Base-by-base conservation (phyloP, 35 echinoderm and acorn worm genomes). In the Hemicentrotus pulcherrimus region DNA sequence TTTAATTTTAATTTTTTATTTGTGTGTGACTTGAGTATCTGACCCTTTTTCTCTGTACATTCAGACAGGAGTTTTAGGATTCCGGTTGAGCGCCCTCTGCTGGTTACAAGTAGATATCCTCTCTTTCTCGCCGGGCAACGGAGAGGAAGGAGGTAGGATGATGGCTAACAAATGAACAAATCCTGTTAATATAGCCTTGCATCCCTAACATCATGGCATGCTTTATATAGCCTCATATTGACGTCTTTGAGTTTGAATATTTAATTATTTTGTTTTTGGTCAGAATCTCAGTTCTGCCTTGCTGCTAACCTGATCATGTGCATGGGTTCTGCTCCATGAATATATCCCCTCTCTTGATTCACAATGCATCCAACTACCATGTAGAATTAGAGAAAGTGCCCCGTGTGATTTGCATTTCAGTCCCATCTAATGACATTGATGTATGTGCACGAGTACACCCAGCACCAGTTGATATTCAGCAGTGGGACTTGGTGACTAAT, bases 51-150 rank as follows among this genome's bases (percentile, higher is more conserved):
- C 88, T 45, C 46, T 90, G 33, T 32, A 33, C 88, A 33, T 47
- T 90, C 88, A 90, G 88, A 90, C 88, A 90, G 88, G 88, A 90
- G 88, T 90, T 33, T 90, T 41, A 90, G 86, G 65, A 90, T 90
- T 90, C 31, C 88, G 32, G 88, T 32, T 47, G 32, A 90, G 88
- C 88, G 88, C 88, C 88, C 88, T 90, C 88, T 90, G 33, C 88
- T 90, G 88, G 88, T 47, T 22, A 90, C 12, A 33, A 47, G 46
- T 30, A 47, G 12, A 33, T 47, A 45, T 47, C 46, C 88, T 90
- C 46, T 90, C 88, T 90, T 47, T 45, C 88, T 47, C 32, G 88
- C 88, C 88, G 32, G 88, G 88, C 88, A 78, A 78, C 65, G 88
- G 88, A 90, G 88, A 32, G 88, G 88, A 90, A 46, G 87, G 88